Conservation (phyloP, 2,797 vertebrate species). For the Cuculus canorus region DNA sequence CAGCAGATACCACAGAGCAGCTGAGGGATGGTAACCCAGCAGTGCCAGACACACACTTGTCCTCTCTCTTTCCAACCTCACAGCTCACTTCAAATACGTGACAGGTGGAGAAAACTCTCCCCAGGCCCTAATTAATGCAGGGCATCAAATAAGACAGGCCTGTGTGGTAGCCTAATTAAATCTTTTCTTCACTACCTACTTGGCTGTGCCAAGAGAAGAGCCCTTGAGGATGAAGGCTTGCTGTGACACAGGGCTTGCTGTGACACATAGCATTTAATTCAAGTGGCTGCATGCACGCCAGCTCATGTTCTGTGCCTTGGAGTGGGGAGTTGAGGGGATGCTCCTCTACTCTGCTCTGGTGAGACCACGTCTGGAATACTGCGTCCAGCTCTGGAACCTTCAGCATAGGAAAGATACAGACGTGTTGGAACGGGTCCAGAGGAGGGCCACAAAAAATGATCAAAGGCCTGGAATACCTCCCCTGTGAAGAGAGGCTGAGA, state of each 20-base stretch:
- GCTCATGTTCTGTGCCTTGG: not conserved
- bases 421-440: too few species aligned
- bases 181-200: not conserved
- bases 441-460: too few species aligned
- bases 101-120: not conserved
- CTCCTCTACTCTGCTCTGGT: too few species aligned
- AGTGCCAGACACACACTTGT: not conserved
- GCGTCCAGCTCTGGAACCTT: too few species aligned
- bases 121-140: not conserved
- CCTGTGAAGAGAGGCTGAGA: too few species aligned
- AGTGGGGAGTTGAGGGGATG: not conserved
- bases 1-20: not conserved
- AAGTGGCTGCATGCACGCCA: rapidly evolving
- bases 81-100: not conserved
- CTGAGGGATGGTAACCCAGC: not conserved
- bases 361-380: too few species aligned
- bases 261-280: not conserved
- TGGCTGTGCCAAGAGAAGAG: not conserved
- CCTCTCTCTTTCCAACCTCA: not conserved
- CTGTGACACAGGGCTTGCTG: not conserved
- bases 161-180: not conserved
- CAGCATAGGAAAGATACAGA: too few species aligned
- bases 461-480: too few species aligned
- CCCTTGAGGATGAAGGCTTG: not conserved
- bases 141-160: not conserved